These are phyloP conservation scores for Rhinolophus sinicus DNA, from an alignment of 2,113 vertebrate species.

Conservation along the genomic window DNA sequence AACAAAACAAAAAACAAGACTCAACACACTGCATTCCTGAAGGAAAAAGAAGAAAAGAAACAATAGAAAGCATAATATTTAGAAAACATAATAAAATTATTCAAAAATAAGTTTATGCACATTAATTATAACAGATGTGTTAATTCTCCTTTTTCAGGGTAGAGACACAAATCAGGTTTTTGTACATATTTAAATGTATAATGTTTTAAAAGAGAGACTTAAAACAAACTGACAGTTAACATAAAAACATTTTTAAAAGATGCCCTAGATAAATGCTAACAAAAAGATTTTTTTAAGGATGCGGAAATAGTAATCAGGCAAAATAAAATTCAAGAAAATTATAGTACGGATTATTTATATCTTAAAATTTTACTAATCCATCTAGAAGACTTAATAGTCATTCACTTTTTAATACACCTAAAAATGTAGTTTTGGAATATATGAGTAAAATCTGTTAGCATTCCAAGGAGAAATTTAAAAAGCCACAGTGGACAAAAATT, in stretches of 20 bases:
- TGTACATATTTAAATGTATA: not conserved
- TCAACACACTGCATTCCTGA: not conserved
- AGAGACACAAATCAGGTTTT: not conserved
- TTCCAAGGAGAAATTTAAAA: not conserved
- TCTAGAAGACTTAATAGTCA: not conserved
- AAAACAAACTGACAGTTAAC: not conserved
- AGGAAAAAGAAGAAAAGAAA: not conserved
- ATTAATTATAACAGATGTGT: not conserved
- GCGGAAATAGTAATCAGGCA: not conserved
- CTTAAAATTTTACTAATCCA: not conserved
- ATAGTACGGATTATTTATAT: not conserved
- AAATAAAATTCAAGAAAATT: slow-evolving; percentile 37
- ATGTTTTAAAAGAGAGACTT: not conserved
- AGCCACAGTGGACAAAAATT: not conserved
- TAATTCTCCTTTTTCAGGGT: not conserved
- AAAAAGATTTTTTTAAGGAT: not conserved
- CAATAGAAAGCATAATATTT: not conserved
- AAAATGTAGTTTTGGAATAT: not conserved
- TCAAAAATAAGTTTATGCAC: not conserved
- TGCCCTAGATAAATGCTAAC: not conserved
- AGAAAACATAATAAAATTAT: not conserved
- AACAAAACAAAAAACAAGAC: not conserved
- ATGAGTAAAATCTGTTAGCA: not conserved
- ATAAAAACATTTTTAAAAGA: slow-evolving; percentile 21
- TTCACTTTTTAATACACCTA: not conserved